Evolutionary conservation across 2,797 vertebrate species (phyloP).

Genomic region (Taenioides sp.): DNA sequence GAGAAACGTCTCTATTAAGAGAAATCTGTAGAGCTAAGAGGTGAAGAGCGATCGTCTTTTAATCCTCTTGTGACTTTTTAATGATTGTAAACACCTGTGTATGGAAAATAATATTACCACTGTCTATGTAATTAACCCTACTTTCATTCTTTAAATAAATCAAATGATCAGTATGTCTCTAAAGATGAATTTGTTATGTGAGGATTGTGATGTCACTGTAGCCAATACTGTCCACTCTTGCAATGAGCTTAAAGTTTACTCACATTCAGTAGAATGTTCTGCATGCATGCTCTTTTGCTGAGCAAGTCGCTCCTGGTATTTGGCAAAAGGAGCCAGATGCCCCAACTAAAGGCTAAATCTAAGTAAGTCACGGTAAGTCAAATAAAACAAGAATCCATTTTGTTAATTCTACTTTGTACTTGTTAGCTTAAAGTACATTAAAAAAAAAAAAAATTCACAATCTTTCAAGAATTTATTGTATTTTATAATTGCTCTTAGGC

Average conservation of each 20-base stretch:
- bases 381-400: neutral
- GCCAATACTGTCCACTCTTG: neutral
- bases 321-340: neutral
- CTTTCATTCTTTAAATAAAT: constrained; percentile 82
- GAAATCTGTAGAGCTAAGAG: constrained; percentile 44
- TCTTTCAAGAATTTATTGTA: neutral
- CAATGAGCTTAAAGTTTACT: neutral
- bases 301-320: neutral
- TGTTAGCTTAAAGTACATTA: neutral
- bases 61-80: constrained; percentile 52
- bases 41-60: constrained; percentile 66
- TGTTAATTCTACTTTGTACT: neutral
- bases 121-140: constrained; percentile 67
- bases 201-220: neutral
- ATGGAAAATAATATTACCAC: constrained; percentile 54
- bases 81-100: constrained; percentile 60
- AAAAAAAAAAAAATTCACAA: neutral
- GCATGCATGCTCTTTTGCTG: neutral
- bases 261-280: neutral
- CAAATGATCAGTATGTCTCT: constrained; percentile 70
- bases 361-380: neutral
- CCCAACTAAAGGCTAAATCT: neutral
- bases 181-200: constrained; percentile 54
- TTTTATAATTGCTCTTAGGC: neutral
- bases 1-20: constrained; percentile 71